Percentiles rank a stretch among this genome's conserved stretches.
These are phyloP conservation scores for Epinephelus coioides DNA, from an alignment of 2,797 vertebrate genomes.

Conservation along the genomic window DNA sequence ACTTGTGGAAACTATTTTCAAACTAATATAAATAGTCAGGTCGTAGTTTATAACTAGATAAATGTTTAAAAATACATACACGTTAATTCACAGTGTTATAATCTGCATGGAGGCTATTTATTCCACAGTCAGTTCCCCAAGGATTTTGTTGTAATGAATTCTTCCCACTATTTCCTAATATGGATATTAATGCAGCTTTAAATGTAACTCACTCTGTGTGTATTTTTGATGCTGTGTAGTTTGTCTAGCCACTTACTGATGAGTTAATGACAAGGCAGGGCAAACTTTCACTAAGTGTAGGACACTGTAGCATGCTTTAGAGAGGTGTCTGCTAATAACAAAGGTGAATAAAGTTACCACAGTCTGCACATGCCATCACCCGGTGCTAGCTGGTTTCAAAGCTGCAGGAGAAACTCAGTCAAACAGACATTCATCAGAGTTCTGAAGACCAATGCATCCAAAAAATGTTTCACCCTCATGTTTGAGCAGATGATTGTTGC, in stretches of 20 bases:
- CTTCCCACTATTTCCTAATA: neutral
- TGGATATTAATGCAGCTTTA: neutral
- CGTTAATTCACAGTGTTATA: neutral
- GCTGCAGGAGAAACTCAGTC: neutral
- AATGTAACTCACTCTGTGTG: neutral
- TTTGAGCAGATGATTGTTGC: conserved; percentile 29
- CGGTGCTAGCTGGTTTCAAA: neutral
- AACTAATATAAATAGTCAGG: too few species aligned
- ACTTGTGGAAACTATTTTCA: neutral
- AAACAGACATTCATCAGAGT: neutral
- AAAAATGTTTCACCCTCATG: conserved; percentile 39
- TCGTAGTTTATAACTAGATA: neutral
- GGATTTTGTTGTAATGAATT: neutral
- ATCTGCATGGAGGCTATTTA: neutral
- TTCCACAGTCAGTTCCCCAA: neutral
- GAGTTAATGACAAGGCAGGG: neutral
- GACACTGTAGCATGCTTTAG: neutral
- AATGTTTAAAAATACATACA: neutral
- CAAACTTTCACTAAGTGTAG: conserved; percentile 4
- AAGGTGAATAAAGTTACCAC: neutral
- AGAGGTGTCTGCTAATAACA: neutral
- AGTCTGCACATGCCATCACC: neutral
- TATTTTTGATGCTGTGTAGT: neutral
- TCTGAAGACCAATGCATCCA: conserved; percentile 13
- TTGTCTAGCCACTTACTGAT: neutral